Base-by-base conservation (phyloP, 2,797 vertebrate genomes). In the Carapus acus region DNA sequence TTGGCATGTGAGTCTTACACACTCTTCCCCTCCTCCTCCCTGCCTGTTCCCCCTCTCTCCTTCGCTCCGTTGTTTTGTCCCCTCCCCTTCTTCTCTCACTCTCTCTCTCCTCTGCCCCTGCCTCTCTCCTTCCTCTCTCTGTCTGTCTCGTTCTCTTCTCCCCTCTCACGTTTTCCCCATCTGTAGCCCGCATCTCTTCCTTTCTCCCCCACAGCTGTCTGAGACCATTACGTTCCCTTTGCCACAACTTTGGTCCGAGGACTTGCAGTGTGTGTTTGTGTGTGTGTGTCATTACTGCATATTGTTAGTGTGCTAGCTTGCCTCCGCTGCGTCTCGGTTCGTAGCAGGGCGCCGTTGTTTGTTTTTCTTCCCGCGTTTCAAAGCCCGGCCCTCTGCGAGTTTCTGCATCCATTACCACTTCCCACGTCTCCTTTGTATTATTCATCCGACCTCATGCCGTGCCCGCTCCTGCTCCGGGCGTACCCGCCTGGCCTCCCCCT, bases 301-400 rank as follows among this genome's bases (percentile, higher is more conserved):
- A 68, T 63, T 49, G 67, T 69, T 67, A 54, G 69, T 60, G 23
- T 40, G 58, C 65, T 65, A 47, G 62, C 55, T 53, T 44, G 51
- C 14, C 27, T 64, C 51, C 38, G 56, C 80, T 38, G 43, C 54
- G 49, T 55, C 73, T 31, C 1, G 41, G 40, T 59, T 67, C 50
- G 29, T 54, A 21, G 24, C 47, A 7, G 44, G 36, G 13, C 12
- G 16, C 45, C 24, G 48, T 48, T 71, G 66, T 67, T 72, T 75
- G 58, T 67, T 73, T 17, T 57, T 75, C 51, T 58, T 43, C 43
- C 56, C 41, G 66, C 59, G 41, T 46, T 60, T 74, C 59, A 69
- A 77, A 76, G 74, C 50, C 2, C 7, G 17, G 53, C 36, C 43
- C 52, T 54, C 33, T 6, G 17, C 69, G 65, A 66, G 62, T 74